Base-by-base conservation (phyloP, 1,140 invertebrate species). In the Aphelinus certus region DNA sequence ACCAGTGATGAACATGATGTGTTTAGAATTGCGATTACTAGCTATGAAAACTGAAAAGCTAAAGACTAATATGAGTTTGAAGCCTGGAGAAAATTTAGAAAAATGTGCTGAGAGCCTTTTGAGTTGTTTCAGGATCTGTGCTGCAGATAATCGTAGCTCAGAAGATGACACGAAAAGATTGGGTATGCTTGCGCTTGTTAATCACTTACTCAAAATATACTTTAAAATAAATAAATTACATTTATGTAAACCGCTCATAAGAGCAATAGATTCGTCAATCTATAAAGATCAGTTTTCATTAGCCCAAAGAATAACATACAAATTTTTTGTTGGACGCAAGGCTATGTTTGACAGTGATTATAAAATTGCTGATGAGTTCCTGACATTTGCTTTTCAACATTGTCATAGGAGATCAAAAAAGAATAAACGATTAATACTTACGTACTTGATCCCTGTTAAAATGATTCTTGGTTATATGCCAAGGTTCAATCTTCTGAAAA, bases 291-390 rank as follows among this genome's bases (percentile, higher is more conserved):
- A 92, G 71, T 99, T 98, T 86, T 92, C 94, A 53, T 84, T 95
- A 72, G 92, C 93, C 46, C 94, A 95, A 88, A 95, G 97, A 85
- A 94, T 97, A 58, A 99, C 98, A 0, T 99, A 98, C 84, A 95
- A 94, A 82, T 99, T 98, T 88, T 99, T 97, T 89, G 96, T 98
- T 26, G 98, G 98, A 2, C 90, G 97, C 4, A 98, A 99, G 87
- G 95, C 96, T 2, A 98, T 99, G 95, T 99, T 99, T 87, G 97
- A 99, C 87, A 97, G 96, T 77, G 96, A 99, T 84, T 98, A 97
- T 83, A 94, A 94, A 87, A 90, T 91, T 65, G 92, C 98, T 73
- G 96, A 99, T 84, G 93, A 97, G 84, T 95, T 94, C 84, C 88
- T 99, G 4, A 93, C 94, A 2, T 99, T 94, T 89, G 97, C 98